phyloP scores from a whole-genome alignment of 2,113 vertebrate genomes.

The Zosterops hypoxanthus region DNA sequence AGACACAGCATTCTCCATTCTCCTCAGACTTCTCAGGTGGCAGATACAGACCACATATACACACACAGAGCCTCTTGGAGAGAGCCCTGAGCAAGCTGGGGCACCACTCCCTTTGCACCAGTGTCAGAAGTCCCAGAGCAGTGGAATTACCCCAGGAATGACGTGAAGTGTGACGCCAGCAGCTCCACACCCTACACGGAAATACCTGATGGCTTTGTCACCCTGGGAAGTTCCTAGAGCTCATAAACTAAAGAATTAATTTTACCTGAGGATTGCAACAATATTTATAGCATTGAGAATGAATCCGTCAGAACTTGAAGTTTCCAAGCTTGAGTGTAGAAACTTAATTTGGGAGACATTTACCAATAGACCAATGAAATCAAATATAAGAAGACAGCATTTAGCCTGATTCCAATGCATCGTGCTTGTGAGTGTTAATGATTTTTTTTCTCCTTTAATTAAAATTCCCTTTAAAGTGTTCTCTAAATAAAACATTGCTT shows the following conservation, averaged over 20 bases:
- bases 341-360: not conserved
- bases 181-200: not conserved
- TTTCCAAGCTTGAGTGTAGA: not conserved
- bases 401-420: not conserved
- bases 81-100: not conserved
- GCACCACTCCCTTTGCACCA: not conserved
- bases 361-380: not conserved
- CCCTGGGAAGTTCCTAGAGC: not conserved
- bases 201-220: not conserved
- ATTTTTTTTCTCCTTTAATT: conserved; percentile 8
- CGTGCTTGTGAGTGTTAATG: not conserved
- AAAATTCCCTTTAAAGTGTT: conserved; percentile 27
- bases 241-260: not conserved
- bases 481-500: conserved; percentile 13
- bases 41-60: not conserved
- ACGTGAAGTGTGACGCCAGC: not conserved
- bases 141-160: not conserved
- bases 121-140: not conserved
- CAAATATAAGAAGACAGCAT: not conserved
- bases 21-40: not conserved
- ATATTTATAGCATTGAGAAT: not conserved
- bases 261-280: not conserved
- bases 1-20: not conserved
- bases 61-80: not conserved
- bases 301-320: not conserved